Evolutionary conservation across 2,797 vertebrate species (phyloP).

Genomic region (Acanthopagrus latus): DNA sequence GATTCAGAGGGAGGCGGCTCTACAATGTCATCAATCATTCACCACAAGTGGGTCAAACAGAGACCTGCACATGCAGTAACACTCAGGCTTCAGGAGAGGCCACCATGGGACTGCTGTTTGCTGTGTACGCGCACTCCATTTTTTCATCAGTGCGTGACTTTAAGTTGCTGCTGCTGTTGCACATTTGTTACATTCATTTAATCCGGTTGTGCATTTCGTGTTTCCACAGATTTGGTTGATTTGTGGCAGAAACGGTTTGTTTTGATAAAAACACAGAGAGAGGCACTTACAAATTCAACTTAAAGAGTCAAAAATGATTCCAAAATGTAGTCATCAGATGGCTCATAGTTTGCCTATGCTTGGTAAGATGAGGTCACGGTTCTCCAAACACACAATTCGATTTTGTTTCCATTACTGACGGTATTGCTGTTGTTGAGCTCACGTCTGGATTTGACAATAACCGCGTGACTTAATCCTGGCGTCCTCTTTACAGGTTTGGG

Average conservation of each 20-base stretch:
- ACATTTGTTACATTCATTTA: neutral
- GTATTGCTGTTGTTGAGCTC: no score
- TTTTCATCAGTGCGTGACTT: neutral
- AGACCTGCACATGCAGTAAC: slow-evolving; percentile 6
- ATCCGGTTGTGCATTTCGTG: neutral
- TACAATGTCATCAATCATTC: slow-evolving; percentile 45
- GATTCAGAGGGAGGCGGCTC: slow-evolving; percentile 33
- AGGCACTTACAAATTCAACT: no score
- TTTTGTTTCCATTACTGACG: no score
- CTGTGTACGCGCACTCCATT: neutral
- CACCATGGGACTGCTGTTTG: neutral
- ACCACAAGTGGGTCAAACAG: slow-evolving; percentile 57
- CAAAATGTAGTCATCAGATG: neutral
- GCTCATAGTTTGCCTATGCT: no score
- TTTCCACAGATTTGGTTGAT: neutral
- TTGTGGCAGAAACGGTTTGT: neutral
- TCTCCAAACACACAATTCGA: no score
- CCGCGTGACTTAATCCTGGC: no score
- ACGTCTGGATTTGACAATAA: no score
- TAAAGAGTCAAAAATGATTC: no score
- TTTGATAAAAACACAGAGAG: neutral
- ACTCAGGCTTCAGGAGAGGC: slow-evolving; percentile 17
- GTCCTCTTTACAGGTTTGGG: no score
- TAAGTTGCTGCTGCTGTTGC: neutral
- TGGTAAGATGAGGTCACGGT: no score